Evolutionary conservation across 2,113 vertebrate species (phyloP).

Genomic region (Erythrolamprus reginae): DNA sequence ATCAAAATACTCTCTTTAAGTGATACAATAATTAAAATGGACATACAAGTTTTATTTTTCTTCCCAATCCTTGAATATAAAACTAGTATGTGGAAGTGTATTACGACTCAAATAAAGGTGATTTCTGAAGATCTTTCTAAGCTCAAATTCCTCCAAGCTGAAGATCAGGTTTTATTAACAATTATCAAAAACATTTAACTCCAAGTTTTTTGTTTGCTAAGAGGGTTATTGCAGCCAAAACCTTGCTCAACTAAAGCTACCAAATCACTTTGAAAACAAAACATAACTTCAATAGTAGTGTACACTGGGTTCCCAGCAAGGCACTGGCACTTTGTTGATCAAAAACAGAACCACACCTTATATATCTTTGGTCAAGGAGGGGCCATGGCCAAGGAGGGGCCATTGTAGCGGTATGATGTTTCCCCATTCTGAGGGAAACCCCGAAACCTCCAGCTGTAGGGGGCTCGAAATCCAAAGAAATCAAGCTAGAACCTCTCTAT

Average conservation of each 20-base stretch:
- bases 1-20: accelerated
- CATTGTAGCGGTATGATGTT: too few relatives aligned
- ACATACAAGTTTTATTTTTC: neutral
- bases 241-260: neutral
- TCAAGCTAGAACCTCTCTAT: too few relatives aligned
- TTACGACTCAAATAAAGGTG: neutral
- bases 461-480: too few relatives aligned
- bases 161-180: neutral
- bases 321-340: neutral
- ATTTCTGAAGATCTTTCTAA: neutral
- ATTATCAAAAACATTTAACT: neutral
- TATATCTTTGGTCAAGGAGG: neutral
- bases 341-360: neutral
- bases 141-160: neutral
- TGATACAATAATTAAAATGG: neutral
- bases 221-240: too few relatives aligned
- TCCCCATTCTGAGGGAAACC: too few relatives aligned
- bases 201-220: neutral
- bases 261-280: neutral
- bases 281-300: neutral
- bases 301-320: neutral
- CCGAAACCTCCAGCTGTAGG: too few relatives aligned
- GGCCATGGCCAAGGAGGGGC: too few relatives aligned
- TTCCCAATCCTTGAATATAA: neutral
- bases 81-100: neutral